Evolutionary conservation across 2,888 invertebrate genomes (phyloP), one percentile per base, ranked within the genome.

Genomic region (Trachelus iudaicus): DNA sequence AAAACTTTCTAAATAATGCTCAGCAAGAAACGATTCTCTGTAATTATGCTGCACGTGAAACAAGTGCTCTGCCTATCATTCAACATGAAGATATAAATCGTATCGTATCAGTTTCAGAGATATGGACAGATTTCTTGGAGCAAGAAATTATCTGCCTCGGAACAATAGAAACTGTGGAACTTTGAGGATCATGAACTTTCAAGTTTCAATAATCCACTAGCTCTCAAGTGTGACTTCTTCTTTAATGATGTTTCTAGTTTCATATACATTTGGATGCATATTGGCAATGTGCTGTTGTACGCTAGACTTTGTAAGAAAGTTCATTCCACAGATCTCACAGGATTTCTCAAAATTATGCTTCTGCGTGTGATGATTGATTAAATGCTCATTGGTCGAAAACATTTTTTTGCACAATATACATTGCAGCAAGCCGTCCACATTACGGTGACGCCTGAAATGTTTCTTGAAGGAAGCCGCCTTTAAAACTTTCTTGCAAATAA

Each of bases 401-500:
- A 33, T 69, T 31, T 73, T 33, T 11, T 76, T 68, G 34, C 78
- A 78, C 73, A 78, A 71, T 81, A 73, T 85, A 84, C 73, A 81
- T 80, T 77, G 75, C 76, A 78, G 83, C 84, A 73, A 4, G 79
- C 80, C 76, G 79, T 82, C 73, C 56, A 9, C 1, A 23, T 56
- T 56, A 23, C 9, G 56, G 78, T 87, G 87, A 35, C 78, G 79
- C 34, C 79, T 81, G 69, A 85, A 69, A 74, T 84, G 84, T 68
- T 81, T 81, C n/a, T 77, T 79, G 9, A 81, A 79, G 30, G 81
- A 76, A 75, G 76, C 79, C 23, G 79, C 75, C 74, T 81, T 82
- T 34, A 86, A 34, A 30, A 56, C 75, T 76, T 83, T 85, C 0
- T 75, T 77, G 37, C 87, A 87, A 73, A 87, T 80, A 1, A 77